A percentile compares a stretch with the other conserved stretches of the same genome.
These are phyloP conservation scores for Drosophila sucinea DNA, from an alignment of 1,140 invertebrate species.

Conservation along the genomic window DNA sequence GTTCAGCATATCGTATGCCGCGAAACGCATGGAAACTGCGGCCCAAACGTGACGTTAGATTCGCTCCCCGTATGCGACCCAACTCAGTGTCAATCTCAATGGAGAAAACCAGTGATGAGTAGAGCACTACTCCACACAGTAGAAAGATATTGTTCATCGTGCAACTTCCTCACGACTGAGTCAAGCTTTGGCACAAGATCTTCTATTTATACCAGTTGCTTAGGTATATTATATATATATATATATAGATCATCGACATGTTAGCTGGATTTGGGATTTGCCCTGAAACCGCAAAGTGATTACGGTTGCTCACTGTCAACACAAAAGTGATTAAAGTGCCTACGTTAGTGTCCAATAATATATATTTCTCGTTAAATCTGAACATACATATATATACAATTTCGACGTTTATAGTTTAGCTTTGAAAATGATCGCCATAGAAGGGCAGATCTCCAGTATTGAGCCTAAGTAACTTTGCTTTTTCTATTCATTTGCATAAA, in stretches of 20 bases:
- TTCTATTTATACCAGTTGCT: conserved; percentile 31
- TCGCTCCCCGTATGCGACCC: conserved; percentile 61
- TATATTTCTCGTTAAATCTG: conserved; percentile 12
- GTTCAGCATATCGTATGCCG: conserved; percentile 87
- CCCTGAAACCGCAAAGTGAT: conserved; percentile 16
- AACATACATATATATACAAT: too few species aligned
- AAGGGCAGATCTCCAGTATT: too few species aligned
- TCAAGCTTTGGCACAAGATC: background rate
- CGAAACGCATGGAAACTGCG: conserved; percentile 86
- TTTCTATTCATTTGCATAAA: too few species aligned
- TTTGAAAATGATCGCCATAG: too few species aligned
- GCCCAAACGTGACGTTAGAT: conserved; percentile 71
- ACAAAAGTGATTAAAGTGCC: background rate
- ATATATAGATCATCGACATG: background rate
- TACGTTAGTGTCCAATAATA: conserved; percentile 26
- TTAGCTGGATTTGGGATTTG: conserved; percentile 30
- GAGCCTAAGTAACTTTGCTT: too few species aligned
- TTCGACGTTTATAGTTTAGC: too few species aligned
- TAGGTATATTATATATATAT: background rate
- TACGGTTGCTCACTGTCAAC: conserved; percentile 7
- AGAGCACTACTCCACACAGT: conserved; percentile 18
- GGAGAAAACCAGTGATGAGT: conserved; percentile 17
- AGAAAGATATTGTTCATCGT: conserved; percentile 25
- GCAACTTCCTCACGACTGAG: conserved; percentile 25
- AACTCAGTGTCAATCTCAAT: conserved; percentile 58